Base-by-base conservation (phyloP, 2,888 invertebrate species). In the Tetramorium bicarinatum region DNA sequence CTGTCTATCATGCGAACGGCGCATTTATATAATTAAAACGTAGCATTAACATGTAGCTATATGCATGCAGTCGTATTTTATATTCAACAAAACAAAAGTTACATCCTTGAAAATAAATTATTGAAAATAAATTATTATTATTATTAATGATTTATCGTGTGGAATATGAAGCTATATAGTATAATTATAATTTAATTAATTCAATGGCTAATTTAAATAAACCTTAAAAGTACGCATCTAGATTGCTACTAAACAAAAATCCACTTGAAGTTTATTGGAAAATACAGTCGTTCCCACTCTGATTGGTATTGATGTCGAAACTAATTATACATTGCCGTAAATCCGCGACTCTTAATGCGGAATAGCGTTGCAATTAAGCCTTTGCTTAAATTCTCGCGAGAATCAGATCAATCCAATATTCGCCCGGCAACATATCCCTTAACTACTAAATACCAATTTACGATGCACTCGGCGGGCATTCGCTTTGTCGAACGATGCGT, bases 11-110 rank as follows among this genome's bases (percentile, higher is more conserved):
- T 11, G 15, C 18, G 64, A 59, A 38, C 4, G 34, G 25, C 41
- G 38, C 41, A 54, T 52, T 49, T 76, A 64, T 74, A 61, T 61
- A 83, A 77, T 69, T 62, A n/a, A 25, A 54, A 18, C 3, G 54
- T 38, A 59, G 29, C 25, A 34, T 11, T 49, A 7, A 34, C 29
- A 34, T 34, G 41, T 64, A 1, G 7, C 13, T 38, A 29, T 15
- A 38, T 18, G 13, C 21, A 38, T 18, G 13, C 25, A 44, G 18
- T 1, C 3, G 25, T 29, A n/a, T 3, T 11, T 49, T 38, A 13
- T 25, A 18, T 8, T 44, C 13, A 21, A 44, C 8, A 1, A 41
- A 52, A 41, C 52, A 25, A 41, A 52, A n/a, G 18, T 18, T 59
- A 2, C 38, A 8, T 38, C 8, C 3, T 49, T 7, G 2, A 34